Evolutionary conservation across 1,140 invertebrate species (phyloP), one percentile per base, ranked within the genome.

Genomic region (Oncopodura yosiiana): DNA sequence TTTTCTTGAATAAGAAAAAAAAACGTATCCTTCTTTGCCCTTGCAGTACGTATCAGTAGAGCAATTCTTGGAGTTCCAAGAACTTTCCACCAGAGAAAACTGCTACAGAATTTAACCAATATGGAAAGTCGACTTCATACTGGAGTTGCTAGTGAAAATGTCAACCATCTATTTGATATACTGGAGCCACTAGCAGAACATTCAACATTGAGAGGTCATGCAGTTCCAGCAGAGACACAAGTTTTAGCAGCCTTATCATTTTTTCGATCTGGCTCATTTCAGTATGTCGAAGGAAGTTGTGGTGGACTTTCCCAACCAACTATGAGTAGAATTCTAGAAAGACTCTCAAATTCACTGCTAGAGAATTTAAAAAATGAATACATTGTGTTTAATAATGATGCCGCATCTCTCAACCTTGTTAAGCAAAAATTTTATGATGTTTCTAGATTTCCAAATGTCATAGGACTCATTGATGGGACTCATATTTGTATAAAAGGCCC

Each of bases 401-500:
- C 34, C 6, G 18, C 18, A 3, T 29, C 36, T 1, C 4, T 56
- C 12, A 18, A 18, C 2, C 3, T n/a, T 3, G 5, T 12, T 1
- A 60, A 60, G 24, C 18, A 16, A 11, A 3, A 18, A 19, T 60
- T 60, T 42, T 36, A 6, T 24, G 36, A 49, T 0, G 43, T 45
- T 3, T 5, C 27, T 3, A 14, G 14, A 19, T 42, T 61, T 27
- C 54, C 54, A 1, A 58, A 60, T 36, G 53, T 65, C 0, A 53
- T 58, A 26, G 64, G 62, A 3, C 38, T 56, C n/a, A 56, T 68
- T 21, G 67, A 67, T 39, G 65, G 67, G 24, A 66, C 64, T 2
- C 65, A 67, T 41, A 52, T 68, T 11, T 14, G 21, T 9, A 67
- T 67, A 14, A 56, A 49, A 38, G 49, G 53, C 18, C 66, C 65